Evolutionary conservation across 2,797 vertebrate genomes (phyloP).

Genomic region (Premnoplex brunnescens): DNA sequence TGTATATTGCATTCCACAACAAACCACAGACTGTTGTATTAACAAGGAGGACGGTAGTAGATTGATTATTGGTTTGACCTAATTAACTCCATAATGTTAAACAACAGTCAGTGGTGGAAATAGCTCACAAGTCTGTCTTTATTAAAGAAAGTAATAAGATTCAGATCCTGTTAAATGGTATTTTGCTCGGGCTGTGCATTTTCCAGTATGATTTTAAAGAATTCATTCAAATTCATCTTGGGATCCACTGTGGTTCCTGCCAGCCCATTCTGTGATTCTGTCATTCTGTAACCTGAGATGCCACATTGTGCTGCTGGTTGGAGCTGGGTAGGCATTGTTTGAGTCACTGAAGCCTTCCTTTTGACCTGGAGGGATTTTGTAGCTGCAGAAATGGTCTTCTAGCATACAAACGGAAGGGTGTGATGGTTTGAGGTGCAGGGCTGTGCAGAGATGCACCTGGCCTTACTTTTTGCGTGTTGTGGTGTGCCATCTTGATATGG

Average conservation of each 20-base stretch:
- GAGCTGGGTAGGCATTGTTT: background rate
- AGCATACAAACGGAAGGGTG: background rate
- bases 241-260: background rate
- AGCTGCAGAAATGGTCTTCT: background rate
- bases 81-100: slow-evolving; percentile 33
- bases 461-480: background rate
- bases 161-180: background rate
- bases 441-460: background rate
- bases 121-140: background rate
- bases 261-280: background rate
- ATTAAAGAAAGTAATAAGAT: background rate
- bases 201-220: background rate
- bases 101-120: background rate
- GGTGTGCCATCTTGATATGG: background rate
- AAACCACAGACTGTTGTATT: background rate
- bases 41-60: background rate
- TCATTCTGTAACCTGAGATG: background rate
- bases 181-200: background rate
- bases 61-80: slow-evolving; percentile 56
- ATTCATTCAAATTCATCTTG: background rate
- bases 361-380: background rate
- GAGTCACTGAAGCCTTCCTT: background rate
- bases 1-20: background rate
- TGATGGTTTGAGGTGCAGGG: background rate
- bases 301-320: background rate